phyloP scores from a whole-genome alignment of 2,888 invertebrate species.

The Eupeodes luniger region DNA sequence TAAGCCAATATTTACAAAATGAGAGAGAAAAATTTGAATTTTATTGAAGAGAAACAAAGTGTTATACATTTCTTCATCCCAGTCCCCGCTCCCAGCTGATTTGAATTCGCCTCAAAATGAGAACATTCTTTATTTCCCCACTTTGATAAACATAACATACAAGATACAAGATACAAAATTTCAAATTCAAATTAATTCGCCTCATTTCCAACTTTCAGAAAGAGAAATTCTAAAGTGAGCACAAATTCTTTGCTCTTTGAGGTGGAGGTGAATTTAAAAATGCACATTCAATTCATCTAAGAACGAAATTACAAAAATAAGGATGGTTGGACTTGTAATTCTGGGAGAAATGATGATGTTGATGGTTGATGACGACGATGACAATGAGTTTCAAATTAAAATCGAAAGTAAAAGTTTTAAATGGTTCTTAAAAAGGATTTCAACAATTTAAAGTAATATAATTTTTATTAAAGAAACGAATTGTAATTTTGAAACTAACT shows the following conservation, averaged over 20 bases:
- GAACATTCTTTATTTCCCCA: background rate
- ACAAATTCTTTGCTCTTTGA: slow-evolving; percentile 25
- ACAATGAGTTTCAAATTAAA: slow-evolving; percentile 12
- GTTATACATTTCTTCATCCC: slow-evolving; percentile 44
- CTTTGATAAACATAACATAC: slow-evolving; percentile 25
- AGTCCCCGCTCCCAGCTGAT: slow-evolving; percentile 39
- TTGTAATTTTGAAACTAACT: no score
- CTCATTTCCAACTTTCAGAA: background rate
- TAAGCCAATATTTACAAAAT: no score
- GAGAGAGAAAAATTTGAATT: no score
- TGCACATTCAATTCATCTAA: background rate
- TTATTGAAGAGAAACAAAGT: slow-evolving; percentile 28
- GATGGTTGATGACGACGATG: background rate
- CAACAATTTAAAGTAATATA: no score
- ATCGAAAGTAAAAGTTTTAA: slow-evolving; percentile 57
- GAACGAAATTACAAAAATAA: background rate
- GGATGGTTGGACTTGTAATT: slow-evolving; percentile 19
- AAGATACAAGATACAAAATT: background rate
- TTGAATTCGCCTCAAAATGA: slow-evolving; percentile 55
- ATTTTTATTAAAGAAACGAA: no score
- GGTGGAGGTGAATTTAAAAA: slow-evolving; percentile 39
- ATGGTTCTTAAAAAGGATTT: no score
- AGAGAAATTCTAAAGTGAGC: slow-evolving; percentile 20
- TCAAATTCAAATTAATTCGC: slow-evolving; percentile 40
- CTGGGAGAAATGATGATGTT: background rate